Percentiles rank a stretch among this genome's conserved stretches.
Conservation (phyloP, 2,888 invertebrate genomes). For the Euplagia quadripunctaria region DNA sequence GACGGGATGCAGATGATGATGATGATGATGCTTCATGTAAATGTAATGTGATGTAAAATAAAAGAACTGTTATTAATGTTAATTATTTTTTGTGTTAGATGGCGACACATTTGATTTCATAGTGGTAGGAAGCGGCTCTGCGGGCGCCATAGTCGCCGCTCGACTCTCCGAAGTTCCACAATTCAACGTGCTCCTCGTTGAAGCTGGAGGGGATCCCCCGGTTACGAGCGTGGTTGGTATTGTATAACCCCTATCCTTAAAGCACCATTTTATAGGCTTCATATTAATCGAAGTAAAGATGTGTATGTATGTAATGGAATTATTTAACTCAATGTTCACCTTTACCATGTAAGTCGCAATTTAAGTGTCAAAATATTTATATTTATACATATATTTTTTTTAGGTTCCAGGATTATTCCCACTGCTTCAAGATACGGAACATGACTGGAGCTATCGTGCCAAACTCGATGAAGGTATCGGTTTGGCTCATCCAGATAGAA, state of each 20-base stretch:
- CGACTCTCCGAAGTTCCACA: conserved; percentile 61
- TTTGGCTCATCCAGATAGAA: conserved; percentile 50
- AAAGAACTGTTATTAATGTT: neutral
- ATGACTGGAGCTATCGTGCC: conserved; percentile 65
- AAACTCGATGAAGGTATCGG: conserved; percentile 57
- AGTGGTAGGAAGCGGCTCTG: conserved; percentile 69
- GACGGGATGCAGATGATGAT: too few species aligned
- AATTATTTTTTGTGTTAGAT: conserved; percentile 47
- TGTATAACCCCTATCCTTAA: neutral
- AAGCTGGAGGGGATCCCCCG: conserved; percentile 69
- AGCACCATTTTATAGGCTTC: neutral
- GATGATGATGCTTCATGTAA: too few species aligned
- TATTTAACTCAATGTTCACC: too few species aligned
- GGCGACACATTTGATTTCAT: conserved; percentile 67
- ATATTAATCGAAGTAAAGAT: neutral
- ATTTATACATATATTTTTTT: conserved; percentile 17
- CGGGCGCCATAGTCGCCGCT: conserved; percentile 65
- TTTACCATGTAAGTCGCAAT: too few species aligned
- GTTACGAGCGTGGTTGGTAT: conserved; percentile 63
- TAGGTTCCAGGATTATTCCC: conserved; percentile 67
- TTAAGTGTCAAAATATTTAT: neutral
- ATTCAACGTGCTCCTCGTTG: conserved; percentile 63
- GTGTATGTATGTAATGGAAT: neutral
- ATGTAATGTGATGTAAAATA: too few species aligned
- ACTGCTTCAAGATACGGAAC: conserved; percentile 58